Base-by-base conservation (phyloP, 2,888 invertebrate genomes). In the Latrodectus hesperus region DNA sequence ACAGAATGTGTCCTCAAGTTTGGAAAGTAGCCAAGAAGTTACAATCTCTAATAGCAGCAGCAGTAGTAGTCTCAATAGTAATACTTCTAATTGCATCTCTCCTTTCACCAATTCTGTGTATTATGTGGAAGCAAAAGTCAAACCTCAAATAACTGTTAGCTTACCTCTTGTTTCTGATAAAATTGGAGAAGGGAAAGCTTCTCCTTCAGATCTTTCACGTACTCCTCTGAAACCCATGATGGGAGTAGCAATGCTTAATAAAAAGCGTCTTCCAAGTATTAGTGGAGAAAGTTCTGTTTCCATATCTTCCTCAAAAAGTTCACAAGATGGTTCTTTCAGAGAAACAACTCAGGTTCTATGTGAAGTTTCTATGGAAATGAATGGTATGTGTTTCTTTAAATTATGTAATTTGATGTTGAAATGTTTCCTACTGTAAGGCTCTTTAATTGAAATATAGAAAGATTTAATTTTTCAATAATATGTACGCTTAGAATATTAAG, bases 191-290 rank as follows among this genome's bases (percentile, higher is more conserved):
- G 76, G 68, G 14, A 55, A 78, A 51, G 38, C 80, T 10, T 76
- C 83, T 49, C 83, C 89, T 10, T 83, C 87, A 49, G 89, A 89
- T 71, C 68, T 72, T n/a, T 84, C 82, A 16, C 89, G 89, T 17
- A 89, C 89, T 0, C 89, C 90, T 11, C 79, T 89, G n/a, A 90
- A 90, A 79, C 92, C 92, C 52, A 91, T 92, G 17, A 91, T 92
- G 91, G 92, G 92, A 80, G 90, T 92, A 74, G 91, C 92, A 79
- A 92, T 92, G 92, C 91, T 91, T 87, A 91, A 92, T 76, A 91
- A 92, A 90, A 92, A 92, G 90, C 90, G 91, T 22, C 90, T 90
- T 55, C 88, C 88, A 9, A 90, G 89, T 71, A 81, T 89, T 49
- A 87, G 88, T 82, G 81, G 84, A 17, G 90, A 90, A 74, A 88